These are phyloP conservation scores for Drosophila algonquin DNA, from an alignment of 2,888 invertebrate genomes.

Conservation along the genomic window DNA sequence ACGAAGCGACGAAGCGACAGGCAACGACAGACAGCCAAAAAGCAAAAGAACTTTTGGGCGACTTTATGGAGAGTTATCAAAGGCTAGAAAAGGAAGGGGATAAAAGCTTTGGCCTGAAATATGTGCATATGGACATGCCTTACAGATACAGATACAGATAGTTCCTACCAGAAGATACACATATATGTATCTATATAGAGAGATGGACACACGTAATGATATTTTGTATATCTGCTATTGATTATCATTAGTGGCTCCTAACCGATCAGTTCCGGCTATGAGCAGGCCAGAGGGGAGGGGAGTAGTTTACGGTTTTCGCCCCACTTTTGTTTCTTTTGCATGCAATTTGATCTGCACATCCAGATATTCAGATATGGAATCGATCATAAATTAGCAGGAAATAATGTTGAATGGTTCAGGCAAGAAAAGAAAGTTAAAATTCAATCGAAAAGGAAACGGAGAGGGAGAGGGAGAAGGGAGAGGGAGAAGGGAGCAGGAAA, in stretches of 20 bases:
- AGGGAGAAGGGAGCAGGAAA: neutral
- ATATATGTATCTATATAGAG: too few species aligned
- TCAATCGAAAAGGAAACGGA: neutral
- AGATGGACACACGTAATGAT: too few species aligned
- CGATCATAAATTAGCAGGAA: slow-evolving; percentile 26
- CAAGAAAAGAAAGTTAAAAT: slow-evolving; percentile 60
- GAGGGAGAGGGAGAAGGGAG: too few species aligned
- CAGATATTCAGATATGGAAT: slow-evolving; percentile 5
- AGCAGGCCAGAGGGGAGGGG: too few species aligned
- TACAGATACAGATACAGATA: too few species aligned
- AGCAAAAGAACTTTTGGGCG: slow-evolving; percentile 16
- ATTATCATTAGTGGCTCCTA: too few species aligned
- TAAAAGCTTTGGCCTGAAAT: slow-evolving; percentile 16
- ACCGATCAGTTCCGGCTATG: too few species aligned
- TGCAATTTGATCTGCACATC: slow-evolving; percentile 2
- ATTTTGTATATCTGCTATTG: too few species aligned
- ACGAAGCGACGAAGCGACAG: neutral
- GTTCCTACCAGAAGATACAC: too few species aligned
- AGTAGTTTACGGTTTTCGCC: too few species aligned
- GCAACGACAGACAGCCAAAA: neutral
- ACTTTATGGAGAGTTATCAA: slow-evolving; percentile 18
- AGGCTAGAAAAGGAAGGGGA: slow-evolving; percentile 7
- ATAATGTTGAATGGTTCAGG: slow-evolving; percentile 38
- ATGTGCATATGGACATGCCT: too few species aligned
- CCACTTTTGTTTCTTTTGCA: too few species aligned